Evolutionary conservation across 2,888 invertebrate species (phyloP).

Genomic region (Syritta pipiens): DNA sequence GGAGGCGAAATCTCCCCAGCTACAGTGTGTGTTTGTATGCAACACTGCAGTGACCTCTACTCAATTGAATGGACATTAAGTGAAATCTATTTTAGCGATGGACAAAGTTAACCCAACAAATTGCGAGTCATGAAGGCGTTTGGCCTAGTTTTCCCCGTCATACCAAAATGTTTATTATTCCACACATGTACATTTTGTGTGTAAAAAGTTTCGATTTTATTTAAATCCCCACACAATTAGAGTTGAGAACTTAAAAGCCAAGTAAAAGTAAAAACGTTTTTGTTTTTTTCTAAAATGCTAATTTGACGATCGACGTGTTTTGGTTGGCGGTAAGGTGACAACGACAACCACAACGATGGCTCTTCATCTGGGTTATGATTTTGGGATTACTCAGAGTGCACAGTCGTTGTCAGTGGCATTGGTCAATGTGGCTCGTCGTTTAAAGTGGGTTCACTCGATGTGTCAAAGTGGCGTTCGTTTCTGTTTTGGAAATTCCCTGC

Average conservation of each 20-base stretch:
- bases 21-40: neutral
- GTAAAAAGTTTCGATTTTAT: constrained; percentile 66
- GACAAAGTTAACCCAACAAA: constrained; percentile 48
- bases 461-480: constrained; percentile 59
- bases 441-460: constrained; percentile 32
- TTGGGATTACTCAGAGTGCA: constrained; percentile 30
- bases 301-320: no score
- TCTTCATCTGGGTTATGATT: constrained; percentile 28
- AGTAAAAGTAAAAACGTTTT: constrained; percentile 63
- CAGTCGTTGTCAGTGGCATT: constrained; percentile 44
- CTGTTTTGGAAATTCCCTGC: constrained; percentile 64
- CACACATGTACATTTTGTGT: constrained; percentile 37
- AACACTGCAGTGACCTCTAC: constrained; percentile 24
- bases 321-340: constrained; percentile 3
- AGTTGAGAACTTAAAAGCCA: constrained; percentile 44
- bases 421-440: constrained; percentile 36
- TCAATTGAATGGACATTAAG: constrained; percentile 30
- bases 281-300: constrained; percentile 43
- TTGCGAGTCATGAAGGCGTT: constrained; percentile 38
- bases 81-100: constrained; percentile 58
- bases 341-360: neutral
- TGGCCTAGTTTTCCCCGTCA: constrained; percentile 47
- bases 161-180: constrained; percentile 60
- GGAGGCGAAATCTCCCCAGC: constrained; percentile 9
- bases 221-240: constrained; percentile 39